These are phyloP conservation scores for Phodopus roborovskii DNA, from an alignment of 2,113 vertebrate species.

Conservation along the genomic window DNA sequence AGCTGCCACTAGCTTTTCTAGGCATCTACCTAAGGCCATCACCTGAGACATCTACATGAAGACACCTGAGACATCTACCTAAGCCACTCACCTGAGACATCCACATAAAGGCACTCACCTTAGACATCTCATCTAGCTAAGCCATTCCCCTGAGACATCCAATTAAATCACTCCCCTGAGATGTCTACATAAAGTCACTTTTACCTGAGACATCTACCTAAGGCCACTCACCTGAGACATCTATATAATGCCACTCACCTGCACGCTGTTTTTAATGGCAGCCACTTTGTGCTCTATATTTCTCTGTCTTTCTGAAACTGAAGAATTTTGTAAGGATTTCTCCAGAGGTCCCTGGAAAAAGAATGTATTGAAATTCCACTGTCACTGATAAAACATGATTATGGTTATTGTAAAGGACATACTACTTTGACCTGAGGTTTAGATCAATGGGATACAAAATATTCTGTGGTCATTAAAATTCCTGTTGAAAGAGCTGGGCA, in stretches of 20 bases:
- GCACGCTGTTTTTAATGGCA: constrained; percentile 92
- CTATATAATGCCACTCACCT: constrained; percentile 85
- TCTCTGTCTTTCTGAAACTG: constrained; percentile 93
- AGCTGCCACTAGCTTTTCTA: rapidly evolving
- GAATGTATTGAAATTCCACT: constrained; percentile 13
- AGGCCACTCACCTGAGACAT: constrained; percentile 86
- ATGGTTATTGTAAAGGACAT: background rate
- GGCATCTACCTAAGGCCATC: constrained; percentile 5
- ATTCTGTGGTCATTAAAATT: background rate
- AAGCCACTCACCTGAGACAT: constrained; percentile 87
- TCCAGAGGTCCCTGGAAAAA: constrained; percentile 93
- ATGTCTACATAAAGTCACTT: background rate
- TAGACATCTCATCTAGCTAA: constrained; percentile 48
- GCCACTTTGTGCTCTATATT: constrained; percentile 94
- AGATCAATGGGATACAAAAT: background rate
- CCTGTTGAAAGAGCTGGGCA: background rate
- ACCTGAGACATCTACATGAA: constrained; percentile 84
- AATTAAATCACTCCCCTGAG: constrained; percentile 87
- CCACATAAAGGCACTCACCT: constrained; percentile 84
- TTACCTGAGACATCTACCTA: constrained; percentile 85
- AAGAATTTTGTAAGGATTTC: constrained; percentile 93
- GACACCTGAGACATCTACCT: constrained; percentile 83
- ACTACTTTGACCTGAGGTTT: background rate
- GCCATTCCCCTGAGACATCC: constrained; percentile 86
- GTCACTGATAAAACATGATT: background rate